Evolutionary conservation across 2,888 invertebrate genomes (phyloP).

Genomic region (Sarcophaga rosellei): DNA sequence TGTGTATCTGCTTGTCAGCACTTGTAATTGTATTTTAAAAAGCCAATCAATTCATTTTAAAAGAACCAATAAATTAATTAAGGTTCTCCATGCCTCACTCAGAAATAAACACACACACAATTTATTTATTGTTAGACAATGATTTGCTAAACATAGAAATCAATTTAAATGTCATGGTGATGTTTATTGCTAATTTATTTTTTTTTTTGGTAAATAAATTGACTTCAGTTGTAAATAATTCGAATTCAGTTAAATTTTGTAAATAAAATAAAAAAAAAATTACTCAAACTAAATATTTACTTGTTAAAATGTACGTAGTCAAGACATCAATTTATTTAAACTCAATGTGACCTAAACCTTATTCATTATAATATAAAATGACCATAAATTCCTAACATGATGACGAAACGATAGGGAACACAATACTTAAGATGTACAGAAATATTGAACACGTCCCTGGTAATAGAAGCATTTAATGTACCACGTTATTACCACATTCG

Average conservation of each 20-base stretch:
- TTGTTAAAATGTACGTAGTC: no score
- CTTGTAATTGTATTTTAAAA: slow-evolving; percentile 30
- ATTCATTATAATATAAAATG: no score
- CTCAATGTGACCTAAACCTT: no score
- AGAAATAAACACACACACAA: no score
- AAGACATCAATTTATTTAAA: no score
- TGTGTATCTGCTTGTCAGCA: not conserved
- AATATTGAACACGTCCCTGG: no score
- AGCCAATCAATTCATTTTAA: slow-evolving; percentile 37
- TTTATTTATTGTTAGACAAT: not conserved
- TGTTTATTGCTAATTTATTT: not conserved
- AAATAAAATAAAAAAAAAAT: not conserved
- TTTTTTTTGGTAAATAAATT: not conserved
- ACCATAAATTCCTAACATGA: no score
- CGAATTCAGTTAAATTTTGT: not conserved
- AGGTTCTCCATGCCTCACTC: not conserved
- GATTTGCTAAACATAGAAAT: not conserved
- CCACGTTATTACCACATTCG: no score
- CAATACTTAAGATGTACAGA: no score
- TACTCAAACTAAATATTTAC: not conserved
- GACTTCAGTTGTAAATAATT: not conserved
- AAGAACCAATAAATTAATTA: slow-evolving; percentile 22
- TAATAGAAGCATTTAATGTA: no score
- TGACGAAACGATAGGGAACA: no score
- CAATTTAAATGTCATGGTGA: slow-evolving; percentile 11